These are phyloP conservation scores for Arctopsyche grandis DNA, from an alignment of 1,140 invertebrate species.

Conservation along the genomic window DNA sequence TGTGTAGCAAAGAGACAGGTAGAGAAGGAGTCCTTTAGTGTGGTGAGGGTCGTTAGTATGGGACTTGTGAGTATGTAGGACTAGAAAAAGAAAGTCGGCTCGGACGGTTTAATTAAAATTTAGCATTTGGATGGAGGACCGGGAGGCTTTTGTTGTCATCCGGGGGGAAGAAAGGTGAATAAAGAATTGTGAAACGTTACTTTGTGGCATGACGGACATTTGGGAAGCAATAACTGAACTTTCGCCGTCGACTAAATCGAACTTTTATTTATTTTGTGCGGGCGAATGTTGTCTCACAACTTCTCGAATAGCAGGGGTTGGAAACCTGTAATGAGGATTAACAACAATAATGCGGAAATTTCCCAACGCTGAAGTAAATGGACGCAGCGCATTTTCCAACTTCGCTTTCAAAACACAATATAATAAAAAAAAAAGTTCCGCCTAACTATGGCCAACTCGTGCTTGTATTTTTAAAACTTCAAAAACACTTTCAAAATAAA, in stretches of 20 bases:
- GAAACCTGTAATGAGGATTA: slow-evolving; percentile 9
- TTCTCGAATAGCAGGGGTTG: not conserved
- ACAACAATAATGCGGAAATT: slow-evolving; percentile 11
- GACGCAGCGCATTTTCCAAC: not conserved
- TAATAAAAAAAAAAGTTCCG: slow-evolving; percentile 15
- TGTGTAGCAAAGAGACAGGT: too few species aligned
- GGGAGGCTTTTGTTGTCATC: too few species aligned
- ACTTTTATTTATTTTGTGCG: slow-evolving; percentile 17
- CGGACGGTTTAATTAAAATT: too few species aligned
- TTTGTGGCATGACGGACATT: too few species aligned
- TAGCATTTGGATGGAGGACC: too few species aligned
- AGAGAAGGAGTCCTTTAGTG: too few species aligned
- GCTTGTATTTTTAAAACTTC: not conserved
- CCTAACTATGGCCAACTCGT: not conserved
- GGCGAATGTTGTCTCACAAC: not conserved
- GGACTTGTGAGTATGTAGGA: too few species aligned
- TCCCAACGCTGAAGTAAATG: not conserved
- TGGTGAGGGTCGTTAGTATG: too few species aligned
- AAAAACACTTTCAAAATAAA: slow-evolving; percentile 2
- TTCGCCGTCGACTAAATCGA: not conserved
- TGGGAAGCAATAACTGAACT: not conserved
- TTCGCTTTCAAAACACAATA: slow-evolving; percentile 11
- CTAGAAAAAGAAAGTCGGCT: too few species aligned
- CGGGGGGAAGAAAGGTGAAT: too few species aligned
- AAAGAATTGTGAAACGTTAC: too few species aligned